Base-by-base conservation (phyloP, 2,888 invertebrate species). In the Catocala fraxini region DNA sequence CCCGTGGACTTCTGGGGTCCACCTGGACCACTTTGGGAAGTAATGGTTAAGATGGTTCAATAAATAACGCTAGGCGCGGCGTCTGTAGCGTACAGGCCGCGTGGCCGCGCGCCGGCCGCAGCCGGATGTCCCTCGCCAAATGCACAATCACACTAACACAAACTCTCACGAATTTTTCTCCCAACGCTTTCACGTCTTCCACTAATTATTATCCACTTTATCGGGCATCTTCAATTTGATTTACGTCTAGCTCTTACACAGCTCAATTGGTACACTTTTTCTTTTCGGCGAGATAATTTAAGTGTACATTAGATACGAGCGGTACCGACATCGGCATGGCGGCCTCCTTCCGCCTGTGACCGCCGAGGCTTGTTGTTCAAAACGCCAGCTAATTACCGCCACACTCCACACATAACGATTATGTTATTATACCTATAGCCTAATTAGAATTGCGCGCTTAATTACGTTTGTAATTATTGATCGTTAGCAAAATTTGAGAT, bases 141-240 rank as follows among this genome's bases (percentile, higher is more conserved):
- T 91, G 88, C 90, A 94, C 93, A 93, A 93, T 93, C 92, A 91
- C 89, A 93, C 89, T 89, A 91, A 90, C 89, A 86, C 87, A 89
- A 90, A 89, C 92, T 94, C 93, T 93, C 93, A 94, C 93, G 92
- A 93, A 92, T 93, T 93, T 93, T 93, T 92, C 93, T 93, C 93
- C 92, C 93, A 93, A 91, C 93, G 83, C 94, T 93, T 93, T 94
- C 93, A 89, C 93, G 86, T 89, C 92, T 90, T 90, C 93, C 89
- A 92, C 93, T 94, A 93, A 94, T 94, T 94, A 94, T 93, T 93
- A 94, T 91, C 92, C 91, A 94, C 93, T 94, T 93, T 93, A 94
- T 93, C 93, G 92, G 89, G 88, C 93, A 93, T 93, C 94, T 93
- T 92, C 93, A 93, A 92, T 94, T 93, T 93, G 93, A 93, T 93